phyloP scores from a whole-genome alignment of 1,140 invertebrate genomes.

The Apis dorsata region DNA sequence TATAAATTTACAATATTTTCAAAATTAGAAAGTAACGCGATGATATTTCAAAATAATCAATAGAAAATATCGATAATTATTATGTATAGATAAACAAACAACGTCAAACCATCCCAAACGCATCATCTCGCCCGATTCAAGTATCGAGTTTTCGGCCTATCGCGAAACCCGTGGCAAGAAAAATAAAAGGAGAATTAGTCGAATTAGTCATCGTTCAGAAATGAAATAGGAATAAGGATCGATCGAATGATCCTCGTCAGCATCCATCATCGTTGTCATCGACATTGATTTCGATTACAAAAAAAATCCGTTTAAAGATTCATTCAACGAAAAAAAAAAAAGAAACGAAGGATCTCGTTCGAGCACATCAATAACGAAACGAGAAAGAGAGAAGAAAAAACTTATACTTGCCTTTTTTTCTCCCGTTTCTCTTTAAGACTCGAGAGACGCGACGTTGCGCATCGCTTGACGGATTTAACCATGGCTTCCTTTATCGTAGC shows the following conservation, averaged over 20 bases:
- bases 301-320: conserved; percentile 6
- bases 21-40: neutral
- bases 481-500: conserved; percentile 17
- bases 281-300: neutral
- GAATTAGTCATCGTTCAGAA: conserved; percentile 1
- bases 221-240: neutral
- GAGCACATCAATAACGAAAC: neutral
- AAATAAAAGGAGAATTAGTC: neutral
- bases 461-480: conserved; percentile 18
- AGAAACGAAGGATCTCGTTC: neutral
- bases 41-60: neutral
- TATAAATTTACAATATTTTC: too few relatives aligned
- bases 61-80: neutral
- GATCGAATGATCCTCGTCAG: neutral
- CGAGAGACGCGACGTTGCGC: neutral
- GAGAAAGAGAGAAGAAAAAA: neutral
- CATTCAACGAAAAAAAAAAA: neutral
- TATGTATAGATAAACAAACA: neutral
- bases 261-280: conserved; percentile 8
- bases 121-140: neutral
- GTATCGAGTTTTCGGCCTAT: conserved; percentile 44
- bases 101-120: neutral
- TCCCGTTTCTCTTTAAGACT: neutral
- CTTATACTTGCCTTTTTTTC: neutral
- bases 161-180: neutral